Percentiles rank a stretch among this genome's conserved stretches.
Evolutionary conservation across 2,113 vertebrate species (phyloP).

Genomic region (Stigmatopora argus): DNA sequence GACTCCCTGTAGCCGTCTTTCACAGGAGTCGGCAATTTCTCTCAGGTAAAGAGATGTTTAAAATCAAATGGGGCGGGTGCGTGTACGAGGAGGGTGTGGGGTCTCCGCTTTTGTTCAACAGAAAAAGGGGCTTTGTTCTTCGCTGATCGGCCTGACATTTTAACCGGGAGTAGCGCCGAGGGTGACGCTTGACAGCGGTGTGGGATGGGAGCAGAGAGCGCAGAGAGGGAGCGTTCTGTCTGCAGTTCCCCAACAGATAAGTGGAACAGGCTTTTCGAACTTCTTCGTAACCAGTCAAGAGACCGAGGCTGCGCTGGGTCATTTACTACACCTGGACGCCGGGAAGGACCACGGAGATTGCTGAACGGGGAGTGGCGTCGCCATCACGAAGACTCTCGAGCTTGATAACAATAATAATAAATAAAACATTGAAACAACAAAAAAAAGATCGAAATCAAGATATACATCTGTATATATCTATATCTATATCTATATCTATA

Average conservation of each 20-base stretch:
- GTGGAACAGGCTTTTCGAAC: constrained; percentile 22
- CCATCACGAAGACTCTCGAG: constrained; percentile 5
- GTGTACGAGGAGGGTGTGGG: constrained; percentile 36
- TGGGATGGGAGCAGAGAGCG: constrained; percentile 69
- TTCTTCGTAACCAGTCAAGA: constrained; percentile 12
- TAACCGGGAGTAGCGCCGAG: constrained; percentile 60
- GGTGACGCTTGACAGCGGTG: constrained; percentile 58
- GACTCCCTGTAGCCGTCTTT: constrained; percentile 14
- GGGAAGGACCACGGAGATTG: constrained; percentile 32
- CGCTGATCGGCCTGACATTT: constrained; percentile 71
- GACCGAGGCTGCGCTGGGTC: background rate
- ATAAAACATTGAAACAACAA: background rate
- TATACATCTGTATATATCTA: background rate
- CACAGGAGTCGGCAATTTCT: constrained; percentile 47
- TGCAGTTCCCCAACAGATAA: constrained; percentile 27
- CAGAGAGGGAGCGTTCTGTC: constrained; percentile 49
- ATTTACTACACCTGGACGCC: constrained; percentile 43
- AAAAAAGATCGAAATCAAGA: background rate
- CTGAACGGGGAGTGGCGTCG: background rate
- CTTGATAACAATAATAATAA: background rate
- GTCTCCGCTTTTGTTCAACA: constrained; percentile 72
- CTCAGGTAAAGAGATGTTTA: constrained; percentile 69
- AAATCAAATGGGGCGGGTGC: constrained; percentile 43
- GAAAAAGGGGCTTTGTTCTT: constrained; percentile 73
- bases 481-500: background rate